Base-by-base conservation (phyloP, 2,113 vertebrate species). In the Merops nubicus region DNA sequence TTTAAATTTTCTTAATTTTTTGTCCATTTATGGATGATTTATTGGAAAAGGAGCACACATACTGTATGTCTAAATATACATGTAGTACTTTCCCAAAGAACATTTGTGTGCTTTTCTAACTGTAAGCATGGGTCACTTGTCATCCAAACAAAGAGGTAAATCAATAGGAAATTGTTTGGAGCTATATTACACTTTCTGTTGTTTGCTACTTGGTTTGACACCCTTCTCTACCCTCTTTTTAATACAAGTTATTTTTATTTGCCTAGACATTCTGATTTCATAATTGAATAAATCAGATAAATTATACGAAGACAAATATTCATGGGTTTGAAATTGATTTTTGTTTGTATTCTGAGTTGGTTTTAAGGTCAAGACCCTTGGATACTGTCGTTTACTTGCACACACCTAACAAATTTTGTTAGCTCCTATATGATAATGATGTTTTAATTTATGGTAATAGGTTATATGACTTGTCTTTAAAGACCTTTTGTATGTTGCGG, bases 161-260 rank as follows among this genome's bases (percentile, higher is more conserved):
- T 89, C 62, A 33, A 11, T 83, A 57, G 40, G 57, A 51, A 92
- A 56, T 60, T 45, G 33, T 40, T 67, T 91, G 12, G 57, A 83
- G 26, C 28, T 88, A 25, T 75, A 83, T 78, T 85, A 69, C 28
- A 28, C 26, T 68, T 91, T 85, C 29, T 77, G 14, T 89, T 94
- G 34, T 75, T 92, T 76, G 19, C 86, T 76, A 11, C 80, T 96
- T 53, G 89, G 53, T 69, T 93, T 96, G 78, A 43, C 70, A 72
- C 88, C 60, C 64, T 91, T 85, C 43, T 83, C 48, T 68, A 63
- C 50, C 54, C 80, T 89, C 5, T 67, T 95, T 95, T 85, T 79
- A 75, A 81, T 18, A 12, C 6, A 68, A 33, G 1, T 85, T 85
- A 34, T 62, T n/a, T 75, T 91, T 51, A 69, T 88, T 95, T 93